A percentile compares a stretch with the other conserved stretches of the same genome.
These are phyloP conservation scores for Platalea minor DNA, from an alignment of 2,797 vertebrate species.

Conservation along the genomic window DNA sequence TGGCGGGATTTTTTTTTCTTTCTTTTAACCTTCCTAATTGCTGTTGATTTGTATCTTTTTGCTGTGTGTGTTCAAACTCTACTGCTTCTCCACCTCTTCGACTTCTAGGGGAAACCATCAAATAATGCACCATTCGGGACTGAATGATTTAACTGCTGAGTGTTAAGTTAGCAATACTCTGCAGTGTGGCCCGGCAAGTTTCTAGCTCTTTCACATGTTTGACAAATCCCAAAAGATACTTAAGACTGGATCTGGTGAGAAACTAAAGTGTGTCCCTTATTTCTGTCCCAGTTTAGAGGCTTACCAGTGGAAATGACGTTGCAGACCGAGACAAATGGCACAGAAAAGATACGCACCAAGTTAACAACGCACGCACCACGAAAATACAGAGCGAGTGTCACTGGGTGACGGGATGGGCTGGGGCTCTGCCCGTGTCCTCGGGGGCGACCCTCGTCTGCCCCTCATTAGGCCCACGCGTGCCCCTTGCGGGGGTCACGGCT, in stretches of 20 bases:
- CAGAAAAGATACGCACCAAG: background rate
- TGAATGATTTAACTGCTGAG: background rate
- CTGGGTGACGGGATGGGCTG: background rate
- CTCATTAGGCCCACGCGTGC: background rate
- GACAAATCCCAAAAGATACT: background rate
- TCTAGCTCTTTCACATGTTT: background rate
- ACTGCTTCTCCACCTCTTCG: background rate
- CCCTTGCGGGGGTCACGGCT: background rate
- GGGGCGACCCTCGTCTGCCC: background rate
- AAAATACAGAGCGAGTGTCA: background rate
- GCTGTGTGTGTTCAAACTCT: background rate
- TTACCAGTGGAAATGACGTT: background rate
- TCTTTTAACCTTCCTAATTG: constrained; percentile 37
- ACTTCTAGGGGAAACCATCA: background rate
- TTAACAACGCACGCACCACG: background rate
- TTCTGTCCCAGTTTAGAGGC: background rate
- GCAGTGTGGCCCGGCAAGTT: background rate
- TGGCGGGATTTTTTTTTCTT: background rate
- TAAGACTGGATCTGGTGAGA: background rate
- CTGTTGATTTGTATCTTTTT: constrained; percentile 30
- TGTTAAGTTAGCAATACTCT: background rate
- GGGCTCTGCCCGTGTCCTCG: background rate
- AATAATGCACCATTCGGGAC: background rate
- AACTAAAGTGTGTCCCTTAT: background rate
- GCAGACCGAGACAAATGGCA: background rate